Conservation (phyloP, 2,888 invertebrate species). For the Drosophila monieri region DNA sequence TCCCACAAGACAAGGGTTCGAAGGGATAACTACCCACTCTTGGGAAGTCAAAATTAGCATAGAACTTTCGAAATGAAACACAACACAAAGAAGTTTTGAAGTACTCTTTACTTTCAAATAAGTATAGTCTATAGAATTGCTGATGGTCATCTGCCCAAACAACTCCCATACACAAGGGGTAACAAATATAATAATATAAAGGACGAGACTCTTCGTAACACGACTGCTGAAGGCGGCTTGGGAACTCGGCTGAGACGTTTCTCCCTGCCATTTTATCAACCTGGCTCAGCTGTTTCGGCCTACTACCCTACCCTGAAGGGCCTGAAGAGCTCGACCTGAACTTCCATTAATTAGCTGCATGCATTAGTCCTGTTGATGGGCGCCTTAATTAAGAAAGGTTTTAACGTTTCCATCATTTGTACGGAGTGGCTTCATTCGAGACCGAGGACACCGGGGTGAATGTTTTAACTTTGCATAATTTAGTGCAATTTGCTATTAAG, state of each 20-base stretch:
- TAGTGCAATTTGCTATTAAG: slow-evolving; percentile 44
- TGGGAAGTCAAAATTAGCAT: background rate
- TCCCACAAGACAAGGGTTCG: slow-evolving; percentile 1
- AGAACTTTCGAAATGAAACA: background rate
- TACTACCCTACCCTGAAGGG: slow-evolving; percentile 7
- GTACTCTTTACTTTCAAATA: no score
- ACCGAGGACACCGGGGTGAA: slow-evolving; percentile 29
- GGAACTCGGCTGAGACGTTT: slow-evolving; percentile 43
- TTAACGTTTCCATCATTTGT: slow-evolving; percentile 64
- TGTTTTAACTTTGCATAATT: slow-evolving; percentile 53
- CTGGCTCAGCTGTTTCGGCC: slow-evolving; percentile 62
- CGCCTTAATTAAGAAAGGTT: slow-evolving; percentile 61
- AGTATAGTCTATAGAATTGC: no score
- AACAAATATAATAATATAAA: slow-evolving; percentile 39
- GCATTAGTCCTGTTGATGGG: slow-evolving; percentile 49
- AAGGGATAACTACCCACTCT: background rate
- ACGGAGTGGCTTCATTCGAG: slow-evolving; percentile 21
- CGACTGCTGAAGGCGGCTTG: slow-evolving; percentile 60
- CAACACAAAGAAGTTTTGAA: background rate
- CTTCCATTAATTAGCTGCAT: slow-evolving; percentile 55
- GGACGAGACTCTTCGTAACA: slow-evolving; percentile 31
- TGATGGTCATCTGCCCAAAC: background rate
- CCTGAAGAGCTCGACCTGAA: slow-evolving; percentile 9
- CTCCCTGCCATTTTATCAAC: slow-evolving; percentile 62
- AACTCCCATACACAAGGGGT: slow-evolving; percentile 20